Evolutionary conservation across 2,113 vertebrate species (phyloP).

Genomic region (Anguilla japonica): DNA sequence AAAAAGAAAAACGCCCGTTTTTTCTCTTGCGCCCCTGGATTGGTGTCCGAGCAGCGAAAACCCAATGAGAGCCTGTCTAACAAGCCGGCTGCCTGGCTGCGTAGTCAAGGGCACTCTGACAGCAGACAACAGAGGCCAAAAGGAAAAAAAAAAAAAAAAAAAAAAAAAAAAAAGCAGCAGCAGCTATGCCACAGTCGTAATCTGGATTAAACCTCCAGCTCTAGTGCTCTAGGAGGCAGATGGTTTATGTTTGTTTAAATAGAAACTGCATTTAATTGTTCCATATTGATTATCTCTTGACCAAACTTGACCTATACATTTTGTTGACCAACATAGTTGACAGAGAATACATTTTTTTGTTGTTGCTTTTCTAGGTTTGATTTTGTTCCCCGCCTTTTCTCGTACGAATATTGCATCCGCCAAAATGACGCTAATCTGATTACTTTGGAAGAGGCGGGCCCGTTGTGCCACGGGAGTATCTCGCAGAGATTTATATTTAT

Average conservation of each 20-base stretch:
- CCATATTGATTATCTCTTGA: slow-evolving; percentile 19
- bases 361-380: slow-evolving; percentile 32
- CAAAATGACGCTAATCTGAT: slow-evolving; percentile 62
- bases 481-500: slow-evolving; percentile 45
- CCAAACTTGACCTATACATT: not conserved
- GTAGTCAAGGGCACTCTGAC: slow-evolving; percentile 62
- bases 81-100: slow-evolving; percentile 41
- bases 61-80: slow-evolving; percentile 49
- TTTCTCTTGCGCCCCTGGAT: slow-evolving; percentile 23
- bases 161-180: slow-evolving; percentile 34
- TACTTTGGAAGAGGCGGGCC: slow-evolving; percentile 53
- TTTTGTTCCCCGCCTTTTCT: slow-evolving; percentile 18
- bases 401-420: slow-evolving; percentile 40
- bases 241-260: slow-evolving; percentile 67
- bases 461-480: slow-evolving; percentile 38
- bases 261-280: not conserved
- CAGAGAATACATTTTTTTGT: not conserved
- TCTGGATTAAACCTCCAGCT: slow-evolving; percentile 75
- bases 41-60: slow-evolving; percentile 18
- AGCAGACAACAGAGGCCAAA: slow-evolving; percentile 61
- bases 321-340: slow-evolving; percentile 16
- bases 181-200: slow-evolving; percentile 63
- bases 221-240: slow-evolving; percentile 70
- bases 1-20: slow-evolving; percentile 50
- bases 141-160: slow-evolving; percentile 30